phyloP scores from a whole-genome alignment of 2,888 invertebrate genomes.

The Tetheella fluctuosa region DNA sequence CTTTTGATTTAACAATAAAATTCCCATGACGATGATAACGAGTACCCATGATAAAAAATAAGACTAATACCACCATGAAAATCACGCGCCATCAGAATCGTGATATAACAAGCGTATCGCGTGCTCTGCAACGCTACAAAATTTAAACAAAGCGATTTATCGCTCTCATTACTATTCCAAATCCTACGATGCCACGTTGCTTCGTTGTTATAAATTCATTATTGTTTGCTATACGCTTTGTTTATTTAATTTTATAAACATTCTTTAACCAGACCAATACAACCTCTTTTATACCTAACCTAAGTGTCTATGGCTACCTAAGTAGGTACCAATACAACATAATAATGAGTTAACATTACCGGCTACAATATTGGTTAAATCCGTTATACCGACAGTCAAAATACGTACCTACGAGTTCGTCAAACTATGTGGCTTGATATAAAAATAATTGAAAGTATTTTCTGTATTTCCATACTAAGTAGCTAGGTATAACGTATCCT shows the following conservation, averaged over 20 bases:
- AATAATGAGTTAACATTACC: too few species aligned
- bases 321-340: too few species aligned
- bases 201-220: background rate
- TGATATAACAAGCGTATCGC: conserved; percentile 47
- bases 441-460: too few species aligned
- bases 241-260: background rate
- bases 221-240: background rate
- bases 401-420: too few species aligned
- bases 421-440: too few species aligned
- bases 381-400: too few species aligned
- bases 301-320: too few species aligned
- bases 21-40: conserved; percentile 30
- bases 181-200: background rate
- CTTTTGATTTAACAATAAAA: conserved; percentile 14
- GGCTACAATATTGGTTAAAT: too few species aligned
- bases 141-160: conserved; percentile 23
- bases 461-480: too few species aligned
- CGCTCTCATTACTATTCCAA: background rate
- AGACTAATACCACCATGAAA: conserved; percentile 7
- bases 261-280: background rate
- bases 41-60: background rate
- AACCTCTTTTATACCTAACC: too few species aligned
- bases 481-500: too few species aligned
- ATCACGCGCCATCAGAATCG: conserved; percentile 44
- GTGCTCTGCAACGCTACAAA: conserved; percentile 30